These are phyloP conservation scores for Zophobas morio DNA, from an alignment of 1,140 invertebrate species.

Conservation along the genomic window DNA sequence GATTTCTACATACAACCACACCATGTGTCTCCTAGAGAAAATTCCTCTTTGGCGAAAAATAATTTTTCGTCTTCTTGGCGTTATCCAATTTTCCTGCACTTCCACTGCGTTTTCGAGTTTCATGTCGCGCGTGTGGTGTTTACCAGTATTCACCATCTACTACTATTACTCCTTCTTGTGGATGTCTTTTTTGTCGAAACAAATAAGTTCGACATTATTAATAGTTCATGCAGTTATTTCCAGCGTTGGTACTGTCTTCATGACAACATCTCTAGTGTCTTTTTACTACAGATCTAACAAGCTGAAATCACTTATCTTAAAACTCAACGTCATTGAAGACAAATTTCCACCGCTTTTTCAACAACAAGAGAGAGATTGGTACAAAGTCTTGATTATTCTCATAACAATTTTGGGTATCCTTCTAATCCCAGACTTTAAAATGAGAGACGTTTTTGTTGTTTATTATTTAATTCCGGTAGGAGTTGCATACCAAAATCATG, in stretches of 20 bases:
- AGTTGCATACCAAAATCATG: background rate
- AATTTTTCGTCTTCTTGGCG: background rate
- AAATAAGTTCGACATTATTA: background rate
- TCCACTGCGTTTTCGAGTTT: background rate
- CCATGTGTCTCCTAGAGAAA: background rate
- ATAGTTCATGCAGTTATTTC: background rate
- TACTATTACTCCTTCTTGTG: background rate
- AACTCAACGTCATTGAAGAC: too few relatives aligned
- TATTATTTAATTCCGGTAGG: too few relatives aligned
- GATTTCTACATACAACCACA: background rate
- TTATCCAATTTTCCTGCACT: background rate
- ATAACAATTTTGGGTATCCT: too few relatives aligned
- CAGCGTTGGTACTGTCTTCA: too few relatives aligned
- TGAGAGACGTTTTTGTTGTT: too few relatives aligned
- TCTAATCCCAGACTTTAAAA: too few relatives aligned
- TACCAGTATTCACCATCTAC: background rate
- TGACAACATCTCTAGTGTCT: too few relatives aligned
- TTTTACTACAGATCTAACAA: too few relatives aligned
- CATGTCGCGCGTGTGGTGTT: background rate
- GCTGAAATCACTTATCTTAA: too few relatives aligned
- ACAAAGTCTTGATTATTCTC: too few relatives aligned
- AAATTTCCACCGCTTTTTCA: too few relatives aligned
- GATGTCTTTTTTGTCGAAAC: background rate
- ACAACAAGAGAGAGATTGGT: too few relatives aligned
- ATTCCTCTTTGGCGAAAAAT: background rate